Percentiles rank a stretch among this genome's conserved stretches.
Conservation (phyloP, 2,888 invertebrate species). For the Dicyrtoma fusca region DNA sequence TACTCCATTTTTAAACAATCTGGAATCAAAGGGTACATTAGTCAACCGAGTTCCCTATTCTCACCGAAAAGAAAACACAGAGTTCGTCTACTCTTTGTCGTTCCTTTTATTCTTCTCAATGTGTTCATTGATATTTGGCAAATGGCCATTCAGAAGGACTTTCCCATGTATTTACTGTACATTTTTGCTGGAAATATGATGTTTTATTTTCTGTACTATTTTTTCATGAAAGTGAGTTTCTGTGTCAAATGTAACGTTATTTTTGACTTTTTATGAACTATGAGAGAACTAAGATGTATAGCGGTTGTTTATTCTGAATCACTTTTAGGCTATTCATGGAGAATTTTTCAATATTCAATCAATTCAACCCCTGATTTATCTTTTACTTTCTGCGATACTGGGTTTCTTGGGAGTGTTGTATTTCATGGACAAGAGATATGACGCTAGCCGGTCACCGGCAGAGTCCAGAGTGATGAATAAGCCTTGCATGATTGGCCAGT, state of each 20-base stretch:
- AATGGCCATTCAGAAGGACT: slow-evolving; percentile 57
- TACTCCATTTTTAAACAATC: slow-evolving; percentile 7
- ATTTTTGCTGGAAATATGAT: slow-evolving; percentile 64
- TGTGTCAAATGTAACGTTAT: neutral
- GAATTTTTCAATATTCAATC: slow-evolving; percentile 59
- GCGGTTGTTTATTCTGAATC: no score
- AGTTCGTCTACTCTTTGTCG: neutral
- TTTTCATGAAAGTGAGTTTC: slow-evolving; percentile 58
- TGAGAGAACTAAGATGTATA: neutral
- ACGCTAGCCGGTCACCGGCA: slow-evolving; percentile 62
- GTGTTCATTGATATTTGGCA: slow-evolving; percentile 21
- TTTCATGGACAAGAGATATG: slow-evolving; percentile 61
- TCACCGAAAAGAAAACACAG: neutral
- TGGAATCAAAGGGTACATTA: neutral
- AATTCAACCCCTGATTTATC: slow-evolving; percentile 28
- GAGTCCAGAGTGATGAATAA: slow-evolving; percentile 61
- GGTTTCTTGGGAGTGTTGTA: slow-evolving; percentile 62
- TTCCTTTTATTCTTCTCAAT: slow-evolving; percentile 11
- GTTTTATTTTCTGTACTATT: slow-evolving; percentile 62
- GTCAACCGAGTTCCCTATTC: neutral
- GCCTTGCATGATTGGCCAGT: slow-evolving; percentile 61
- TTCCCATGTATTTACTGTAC: slow-evolving; percentile 62
- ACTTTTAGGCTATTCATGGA: slow-evolving; percentile 56
- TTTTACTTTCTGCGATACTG: slow-evolving; percentile 21
- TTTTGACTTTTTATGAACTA: neutral